A percentile compares a stretch with the other conserved stretches of the same genome.
Evolutionary conservation across 2,113 vertebrate genomes (phyloP).

Genomic region (Odontesthes bonariensis): DNA sequence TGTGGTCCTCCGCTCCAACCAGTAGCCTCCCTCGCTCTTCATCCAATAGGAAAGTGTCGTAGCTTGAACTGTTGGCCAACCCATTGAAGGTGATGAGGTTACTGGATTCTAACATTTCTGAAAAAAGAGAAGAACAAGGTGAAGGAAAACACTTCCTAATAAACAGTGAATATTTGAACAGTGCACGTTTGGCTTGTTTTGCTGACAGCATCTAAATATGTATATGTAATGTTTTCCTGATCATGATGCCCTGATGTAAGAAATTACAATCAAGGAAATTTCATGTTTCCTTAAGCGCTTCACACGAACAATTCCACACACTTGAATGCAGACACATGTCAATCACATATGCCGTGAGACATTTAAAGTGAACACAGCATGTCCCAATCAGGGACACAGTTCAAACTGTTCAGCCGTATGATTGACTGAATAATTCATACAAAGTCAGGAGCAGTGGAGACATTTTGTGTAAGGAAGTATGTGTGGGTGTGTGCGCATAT

Average conservation of each 20-base stretch:
- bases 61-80: slow-evolving; percentile 94
- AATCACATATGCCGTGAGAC: slow-evolving; percentile 66
- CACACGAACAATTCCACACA: slow-evolving; percentile 28
- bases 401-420: slow-evolving; percentile 72
- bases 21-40: slow-evolving; percentile 93
- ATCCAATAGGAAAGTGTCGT: slow-evolving; percentile 95
- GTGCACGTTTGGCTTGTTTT: background rate
- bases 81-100: slow-evolving; percentile 93
- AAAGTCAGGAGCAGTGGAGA: slow-evolving; percentile 32
- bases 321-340: slow-evolving; percentile 29
- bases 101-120: slow-evolving; percentile 97
- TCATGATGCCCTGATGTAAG: background rate
- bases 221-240: background rate
- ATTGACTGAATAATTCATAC: slow-evolving; percentile 82
- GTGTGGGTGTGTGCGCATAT: slow-evolving; percentile 14
- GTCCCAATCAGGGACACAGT: slow-evolving; percentile 71
- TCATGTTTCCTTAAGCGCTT: slow-evolving; percentile 30
- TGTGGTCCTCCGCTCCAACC: slow-evolving; percentile 96
- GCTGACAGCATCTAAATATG: background rate
- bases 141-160: background rate
- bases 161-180: background rate
- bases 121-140: background rate
- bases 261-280: slow-evolving; percentile 13
- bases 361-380: slow-evolving; percentile 64
- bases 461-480: slow-evolving; percentile 35